Evolutionary conservation across 2,797 vertebrate species (phyloP).

Genomic region (Mormyrus proboscirostris): DNA sequence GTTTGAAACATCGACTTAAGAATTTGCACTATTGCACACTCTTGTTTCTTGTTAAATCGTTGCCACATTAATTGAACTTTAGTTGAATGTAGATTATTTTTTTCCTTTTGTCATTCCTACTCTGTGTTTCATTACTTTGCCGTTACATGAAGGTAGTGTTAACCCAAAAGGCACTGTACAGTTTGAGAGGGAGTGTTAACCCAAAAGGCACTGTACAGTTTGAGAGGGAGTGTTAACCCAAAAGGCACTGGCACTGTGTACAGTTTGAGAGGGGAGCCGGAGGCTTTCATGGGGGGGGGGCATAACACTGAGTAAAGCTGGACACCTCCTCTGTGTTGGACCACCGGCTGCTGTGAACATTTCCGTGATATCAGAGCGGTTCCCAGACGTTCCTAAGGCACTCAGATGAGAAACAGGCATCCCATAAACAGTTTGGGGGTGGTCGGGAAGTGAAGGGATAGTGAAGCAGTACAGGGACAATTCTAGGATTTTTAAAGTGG

Average conservation of each 20-base stretch:
- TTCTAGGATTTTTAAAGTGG: not conserved
- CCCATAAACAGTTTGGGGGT: conserved; percentile 22
- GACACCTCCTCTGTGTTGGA: conserved; percentile 22
- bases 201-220: conserved; percentile 27
- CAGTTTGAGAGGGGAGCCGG: not conserved
- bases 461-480: not conserved
- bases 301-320: conserved; percentile 10
- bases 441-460: not conserved
- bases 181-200: conserved; percentile 34
- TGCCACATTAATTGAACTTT: conserved; percentile 66
- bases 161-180: conserved; percentile 36
- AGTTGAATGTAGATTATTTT: conserved; percentile 69
- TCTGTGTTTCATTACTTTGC: conserved; percentile 45
- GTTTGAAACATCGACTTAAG: conserved; percentile 61
- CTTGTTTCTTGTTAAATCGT: conserved; percentile 41
- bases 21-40: conserved; percentile 95
- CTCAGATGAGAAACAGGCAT: conserved; percentile 6
- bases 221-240: conserved; percentile 26
- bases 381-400: not conserved
- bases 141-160: conserved; percentile 63
- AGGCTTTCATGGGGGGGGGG: not conserved
- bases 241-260: conserved; percentile 24
- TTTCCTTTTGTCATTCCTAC: conserved; percentile 55
- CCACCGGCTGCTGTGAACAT: conserved; percentile 17
- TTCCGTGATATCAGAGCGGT: not conserved